Percentiles rank a stretch among this genome's conserved stretches.
phyloP scores from a whole-genome alignment of 2,113 vertebrate genomes.

The Microtus ochrogaster region DNA sequence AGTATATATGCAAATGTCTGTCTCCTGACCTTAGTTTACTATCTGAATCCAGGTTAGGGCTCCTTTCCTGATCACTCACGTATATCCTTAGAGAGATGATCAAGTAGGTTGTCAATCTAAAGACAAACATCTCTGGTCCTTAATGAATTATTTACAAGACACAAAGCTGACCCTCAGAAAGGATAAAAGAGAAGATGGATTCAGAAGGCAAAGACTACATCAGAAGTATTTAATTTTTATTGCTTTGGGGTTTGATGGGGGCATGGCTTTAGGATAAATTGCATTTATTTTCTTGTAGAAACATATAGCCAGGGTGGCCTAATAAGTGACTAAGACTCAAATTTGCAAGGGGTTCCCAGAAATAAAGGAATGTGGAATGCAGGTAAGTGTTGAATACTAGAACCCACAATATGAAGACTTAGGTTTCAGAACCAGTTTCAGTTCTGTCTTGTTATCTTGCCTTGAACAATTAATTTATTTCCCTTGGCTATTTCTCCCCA shows the following conservation, averaged over 20 bases:
- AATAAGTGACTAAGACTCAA: neutral
- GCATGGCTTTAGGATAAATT: neutral
- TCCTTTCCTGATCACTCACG: neutral
- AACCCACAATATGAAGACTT: neutral
- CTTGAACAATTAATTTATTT: neutral
- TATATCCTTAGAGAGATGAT: neutral
- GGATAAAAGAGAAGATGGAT: neutral
- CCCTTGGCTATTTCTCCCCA: neutral
- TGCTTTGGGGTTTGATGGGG: neutral
- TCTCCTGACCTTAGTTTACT: neutral
- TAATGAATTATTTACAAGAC: neutral
- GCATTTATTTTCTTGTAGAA: neutral
- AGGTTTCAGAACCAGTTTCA: too few species aligned
- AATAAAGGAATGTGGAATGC: neutral
- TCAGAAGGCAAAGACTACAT: neutral
- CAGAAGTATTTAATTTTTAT: conserved; percentile 8
- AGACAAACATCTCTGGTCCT: neutral
- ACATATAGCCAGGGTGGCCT: accelerated
- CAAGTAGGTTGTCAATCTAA: neutral
- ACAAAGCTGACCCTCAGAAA: neutral
- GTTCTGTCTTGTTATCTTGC: neutral
- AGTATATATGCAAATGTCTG: neutral
- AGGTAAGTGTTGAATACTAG: neutral
- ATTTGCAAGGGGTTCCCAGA: neutral
- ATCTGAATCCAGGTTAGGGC: neutral